These are phyloP conservation scores for Malacoctenus gilli DNA, from an alignment of 2,797 vertebrate species.

Conservation along the genomic window DNA sequence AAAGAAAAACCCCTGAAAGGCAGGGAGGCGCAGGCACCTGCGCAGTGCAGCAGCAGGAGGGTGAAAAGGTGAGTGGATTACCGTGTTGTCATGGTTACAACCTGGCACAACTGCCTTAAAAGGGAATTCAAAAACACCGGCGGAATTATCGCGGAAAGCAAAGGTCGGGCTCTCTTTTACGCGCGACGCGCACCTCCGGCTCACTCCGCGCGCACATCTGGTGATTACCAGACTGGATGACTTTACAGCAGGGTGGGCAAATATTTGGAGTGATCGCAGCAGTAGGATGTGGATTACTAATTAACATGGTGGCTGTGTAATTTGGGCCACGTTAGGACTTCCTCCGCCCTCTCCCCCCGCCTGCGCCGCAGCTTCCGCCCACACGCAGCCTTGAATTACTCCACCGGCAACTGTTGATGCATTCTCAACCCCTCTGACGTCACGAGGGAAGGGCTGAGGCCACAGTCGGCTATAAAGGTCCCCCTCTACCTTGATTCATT, in stretches of 20 bases:
- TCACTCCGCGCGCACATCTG: constrained; percentile 37
- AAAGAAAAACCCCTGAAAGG: constrained; percentile 2
- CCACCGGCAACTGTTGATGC: constrained; percentile 72
- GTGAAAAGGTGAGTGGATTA: constrained; percentile 16
- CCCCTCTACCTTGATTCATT: constrained; percentile 49
- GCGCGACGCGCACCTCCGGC: too few species aligned
- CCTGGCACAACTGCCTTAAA: constrained; percentile 5
- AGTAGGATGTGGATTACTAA: constrained; percentile 70
- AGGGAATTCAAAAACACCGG: not conserved
- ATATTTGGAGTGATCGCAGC: constrained; percentile 52
- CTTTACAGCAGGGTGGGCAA: constrained; percentile 38
- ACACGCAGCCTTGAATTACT: constrained; percentile 71
- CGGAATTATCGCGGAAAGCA: not conserved
- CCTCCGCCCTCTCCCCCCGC: constrained; percentile 44
- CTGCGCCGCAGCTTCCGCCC: constrained; percentile 67
- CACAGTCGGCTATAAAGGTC: constrained; percentile 52
- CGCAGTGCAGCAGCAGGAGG: not conserved
- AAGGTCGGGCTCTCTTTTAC: constrained; percentile 15
- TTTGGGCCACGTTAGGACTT: constrained; percentile 68
- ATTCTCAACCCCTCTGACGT: constrained; percentile 76
- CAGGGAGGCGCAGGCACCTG: not conserved
- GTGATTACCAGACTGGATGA: constrained; percentile 30
- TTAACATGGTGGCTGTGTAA: constrained; percentile 61
- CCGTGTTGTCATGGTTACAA: constrained; percentile 18
- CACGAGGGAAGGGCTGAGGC: constrained; percentile 57